Percentiles rank a stretch among this genome's conserved stretches.
Conservation (phyloP, 1,140 invertebrate genomes). For the Anastrepha ludens region DNA sequence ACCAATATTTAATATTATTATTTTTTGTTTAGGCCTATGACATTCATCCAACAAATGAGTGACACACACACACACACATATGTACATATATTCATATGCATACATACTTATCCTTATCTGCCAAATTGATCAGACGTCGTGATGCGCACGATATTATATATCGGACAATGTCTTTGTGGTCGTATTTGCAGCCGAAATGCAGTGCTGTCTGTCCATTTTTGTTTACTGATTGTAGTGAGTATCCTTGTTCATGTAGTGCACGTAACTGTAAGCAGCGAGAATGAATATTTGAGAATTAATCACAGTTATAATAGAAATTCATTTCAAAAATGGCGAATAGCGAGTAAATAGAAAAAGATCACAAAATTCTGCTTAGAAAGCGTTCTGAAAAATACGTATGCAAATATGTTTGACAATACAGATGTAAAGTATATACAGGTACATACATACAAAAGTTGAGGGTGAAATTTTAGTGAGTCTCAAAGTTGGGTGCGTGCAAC, state of each 20-base stretch:
- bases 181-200: constrained; percentile 89
- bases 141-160: constrained; percentile 92
- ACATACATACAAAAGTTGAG: neutral
- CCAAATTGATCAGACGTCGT: constrained; percentile 87
- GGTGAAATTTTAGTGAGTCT: neutral
- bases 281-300: too few relatives aligned
- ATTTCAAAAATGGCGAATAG: too few relatives aligned
- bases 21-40: too few relatives aligned
- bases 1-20: too few relatives aligned
- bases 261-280: constrained; percentile 78
- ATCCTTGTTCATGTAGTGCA: constrained; percentile 88
- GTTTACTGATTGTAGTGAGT: constrained; percentile 90
- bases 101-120: constrained; percentile 89
- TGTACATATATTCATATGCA: too few relatives aligned
- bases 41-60: too few relatives aligned
- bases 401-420: too few relatives aligned
- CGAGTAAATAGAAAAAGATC: neutral
- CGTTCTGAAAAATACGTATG: neutral
- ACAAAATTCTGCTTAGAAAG: constrained; percentile 14
- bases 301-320: too few relatives aligned
- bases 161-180: constrained; percentile 92
- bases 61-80: too few relatives aligned
- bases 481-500: too few relatives aligned
- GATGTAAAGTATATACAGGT: too few relatives aligned
- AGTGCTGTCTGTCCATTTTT: constrained; percentile 90